Evolutionary conservation across 2,113 vertebrate species (phyloP), one percentile per base, ranked within the genome.

Genomic region (Sciurus niger): DNA sequence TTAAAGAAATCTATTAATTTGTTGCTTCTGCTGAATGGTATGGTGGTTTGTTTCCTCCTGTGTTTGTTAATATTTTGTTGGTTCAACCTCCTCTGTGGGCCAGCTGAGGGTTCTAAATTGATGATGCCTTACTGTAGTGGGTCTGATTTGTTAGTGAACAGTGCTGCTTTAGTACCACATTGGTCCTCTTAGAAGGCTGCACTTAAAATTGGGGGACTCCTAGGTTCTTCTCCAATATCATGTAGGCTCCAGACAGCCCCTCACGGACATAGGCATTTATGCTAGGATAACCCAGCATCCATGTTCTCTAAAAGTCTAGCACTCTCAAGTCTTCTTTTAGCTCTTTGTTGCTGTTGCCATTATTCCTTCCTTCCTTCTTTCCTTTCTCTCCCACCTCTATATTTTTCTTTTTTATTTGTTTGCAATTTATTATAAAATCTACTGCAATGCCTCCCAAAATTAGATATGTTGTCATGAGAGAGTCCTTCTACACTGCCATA

Each of bases 21-120:
- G 18, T 84, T 78, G 1, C 90, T 90, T 89, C 73, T 90, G 30
- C 6, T 55, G 43, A 95, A 77, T 89, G 6, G 9, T 63, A 34
- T 67, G 17, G 67, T 63, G 48, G 22, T 72, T 74, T 95, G 9
- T 53, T 88, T 67, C 30, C 53, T 82, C 55, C 18, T 82, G 34
- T 91, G 12, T 84, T 87, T 68, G 13, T 55, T 93, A 95, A 84
- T 96, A 85, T 94, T 90, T 92, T 96, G 51, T 78, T 86, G 89
- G n/a, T 85, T 82, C 30, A 68, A 24, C 55, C 63, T 78, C 94
- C 72, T 94, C 53, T 55, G 17, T 89, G 24, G 55, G 7, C 10
- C 93, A 34, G 25, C 18, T 34, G 43, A 30, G 37, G 53, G n/a
- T 7, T 7, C 9, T 90, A 87, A 90, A 85, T 28, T 68, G 46